Evolutionary conservation across 92 coral and sea anemone species (phyloP).

Genomic region (Meandrina meandrites): DNA sequence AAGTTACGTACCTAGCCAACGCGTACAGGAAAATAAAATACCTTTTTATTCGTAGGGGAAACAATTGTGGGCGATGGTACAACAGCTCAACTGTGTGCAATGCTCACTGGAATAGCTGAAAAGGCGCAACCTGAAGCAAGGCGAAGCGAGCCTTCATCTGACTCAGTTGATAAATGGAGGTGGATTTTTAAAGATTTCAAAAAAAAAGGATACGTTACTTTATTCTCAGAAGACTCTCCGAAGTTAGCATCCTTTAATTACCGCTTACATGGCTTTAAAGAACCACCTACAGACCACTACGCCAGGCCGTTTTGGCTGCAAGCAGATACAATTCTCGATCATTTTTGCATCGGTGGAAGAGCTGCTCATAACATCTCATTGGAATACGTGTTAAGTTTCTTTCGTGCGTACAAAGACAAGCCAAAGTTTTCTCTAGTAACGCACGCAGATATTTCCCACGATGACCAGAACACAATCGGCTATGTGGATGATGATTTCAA

Average conservation of each 20-base stretch:
- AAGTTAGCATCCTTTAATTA: conserved; percentile 65
- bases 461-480: conserved; percentile 43
- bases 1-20: too few relatives aligned
- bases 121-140: conserved; percentile 64
- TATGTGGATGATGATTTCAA: conserved; percentile 56
- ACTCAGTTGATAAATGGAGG: conserved; percentile 70
- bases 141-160: conserved; percentile 50
- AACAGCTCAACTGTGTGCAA: conserved; percentile 72
- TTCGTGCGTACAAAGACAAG: conserved; percentile 54
- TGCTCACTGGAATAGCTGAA: conserved; percentile 79
- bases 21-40: too few relatives aligned
- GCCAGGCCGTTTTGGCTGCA: conserved; percentile 81
- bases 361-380: conserved; percentile 72
- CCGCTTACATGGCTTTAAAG: conserved; percentile 73
- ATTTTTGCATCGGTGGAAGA: conserved; percentile 54
- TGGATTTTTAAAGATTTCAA: conserved; percentile 72
- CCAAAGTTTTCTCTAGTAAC: conserved; percentile 58
- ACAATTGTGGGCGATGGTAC: conserved; percentile 87
- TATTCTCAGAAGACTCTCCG: conserved; percentile 79
- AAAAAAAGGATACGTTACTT: conserved; percentile 69
- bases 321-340: conserved; percentile 12
- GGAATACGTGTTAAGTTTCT: conserved; percentile 31
- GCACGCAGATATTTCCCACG: conserved; percentile 47
- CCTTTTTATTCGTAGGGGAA: too few relatives aligned
- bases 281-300: conserved; percentile 83